These are phyloP conservation scores for Drosophila bocqueti DNA, from an alignment of 1,140 invertebrate genomes.

Conservation along the genomic window DNA sequence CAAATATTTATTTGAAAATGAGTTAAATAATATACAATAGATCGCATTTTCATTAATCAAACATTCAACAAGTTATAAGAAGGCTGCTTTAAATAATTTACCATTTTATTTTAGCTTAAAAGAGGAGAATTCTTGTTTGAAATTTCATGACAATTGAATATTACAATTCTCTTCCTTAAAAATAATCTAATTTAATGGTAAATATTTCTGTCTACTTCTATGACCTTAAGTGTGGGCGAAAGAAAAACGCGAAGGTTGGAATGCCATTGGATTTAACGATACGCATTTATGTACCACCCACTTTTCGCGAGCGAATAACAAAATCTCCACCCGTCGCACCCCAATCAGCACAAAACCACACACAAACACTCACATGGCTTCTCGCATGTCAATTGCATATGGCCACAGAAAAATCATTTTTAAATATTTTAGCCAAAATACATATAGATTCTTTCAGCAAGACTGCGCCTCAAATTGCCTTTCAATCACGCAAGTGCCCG, in stretches of 20 bases:
- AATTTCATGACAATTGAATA: neutral
- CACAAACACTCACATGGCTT: neutral
- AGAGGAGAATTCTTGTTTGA: neutral
- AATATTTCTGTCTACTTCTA: no score
- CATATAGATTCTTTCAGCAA: slow-evolving; percentile 16
- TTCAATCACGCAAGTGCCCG: slow-evolving; percentile 12
- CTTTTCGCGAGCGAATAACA: neutral
- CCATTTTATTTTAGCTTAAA: neutral
- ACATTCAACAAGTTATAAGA: no score
- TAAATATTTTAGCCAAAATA: slow-evolving; percentile 7
- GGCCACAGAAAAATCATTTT: slow-evolving; percentile 19
- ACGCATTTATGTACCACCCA: slow-evolving; percentile 2
- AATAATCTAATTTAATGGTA: neutral
- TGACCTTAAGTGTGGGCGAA: neutral
- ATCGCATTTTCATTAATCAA: no score
- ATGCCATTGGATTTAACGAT: slow-evolving; percentile 13
- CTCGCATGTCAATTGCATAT: slow-evolving; percentile 18
- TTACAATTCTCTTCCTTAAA: neutral
- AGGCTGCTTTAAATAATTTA: no score
- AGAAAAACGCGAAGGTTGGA: neutral
- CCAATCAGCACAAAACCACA: slow-evolving; percentile 4
- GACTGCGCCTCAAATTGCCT: slow-evolving; percentile 16
- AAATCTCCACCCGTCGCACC: neutral
- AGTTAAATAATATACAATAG: no score
- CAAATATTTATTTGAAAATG: neutral